Percentiles rank a stretch among this genome's conserved stretches.
Evolutionary conservation across 2,797 vertebrate species (phyloP).

Genomic region (Sylvilagus floridanus): DNA sequence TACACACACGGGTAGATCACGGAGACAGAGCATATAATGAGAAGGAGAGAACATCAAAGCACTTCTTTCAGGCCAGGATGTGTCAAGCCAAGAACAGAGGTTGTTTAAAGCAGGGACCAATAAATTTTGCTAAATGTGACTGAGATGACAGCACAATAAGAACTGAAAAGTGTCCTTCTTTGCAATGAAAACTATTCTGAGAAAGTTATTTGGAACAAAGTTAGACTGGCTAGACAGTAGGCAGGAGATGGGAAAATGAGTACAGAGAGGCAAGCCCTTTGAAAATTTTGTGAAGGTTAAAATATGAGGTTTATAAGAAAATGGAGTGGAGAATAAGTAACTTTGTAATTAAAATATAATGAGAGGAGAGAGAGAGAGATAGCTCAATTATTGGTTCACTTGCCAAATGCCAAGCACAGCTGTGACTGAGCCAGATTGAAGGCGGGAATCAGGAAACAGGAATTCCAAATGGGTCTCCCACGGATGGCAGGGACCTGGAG

Average conservation of each 20-base stretch:
- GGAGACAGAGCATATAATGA: neutral
- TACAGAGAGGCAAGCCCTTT: neutral
- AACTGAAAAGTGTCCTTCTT: neutral
- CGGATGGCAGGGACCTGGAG: no score
- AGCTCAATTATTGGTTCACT: no score
- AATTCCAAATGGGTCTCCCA: no score
- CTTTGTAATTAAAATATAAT: neutral
- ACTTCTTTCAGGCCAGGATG: neutral
- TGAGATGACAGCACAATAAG: constrained; percentile 11
- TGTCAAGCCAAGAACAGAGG: neutral
- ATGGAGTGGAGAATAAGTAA: neutral
- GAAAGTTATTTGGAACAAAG: neutral
- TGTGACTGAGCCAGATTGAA: no score
- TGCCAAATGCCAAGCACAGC: no score
- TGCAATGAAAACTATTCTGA: neutral
- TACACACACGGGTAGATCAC: neutral
- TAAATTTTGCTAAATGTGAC: neutral
- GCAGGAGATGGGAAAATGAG: neutral
- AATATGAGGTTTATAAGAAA: neutral
- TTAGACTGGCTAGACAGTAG: neutral
- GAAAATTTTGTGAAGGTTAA: constrained; percentile 3
- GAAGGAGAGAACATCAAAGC: neutral
- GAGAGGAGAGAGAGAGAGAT: no score
- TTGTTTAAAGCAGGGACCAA: neutral
- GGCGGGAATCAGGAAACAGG: no score